Evolutionary conservation across 2,888 invertebrate species (phyloP), one percentile per base, ranked within the genome.

Genomic region (Erebia epiphron): DNA sequence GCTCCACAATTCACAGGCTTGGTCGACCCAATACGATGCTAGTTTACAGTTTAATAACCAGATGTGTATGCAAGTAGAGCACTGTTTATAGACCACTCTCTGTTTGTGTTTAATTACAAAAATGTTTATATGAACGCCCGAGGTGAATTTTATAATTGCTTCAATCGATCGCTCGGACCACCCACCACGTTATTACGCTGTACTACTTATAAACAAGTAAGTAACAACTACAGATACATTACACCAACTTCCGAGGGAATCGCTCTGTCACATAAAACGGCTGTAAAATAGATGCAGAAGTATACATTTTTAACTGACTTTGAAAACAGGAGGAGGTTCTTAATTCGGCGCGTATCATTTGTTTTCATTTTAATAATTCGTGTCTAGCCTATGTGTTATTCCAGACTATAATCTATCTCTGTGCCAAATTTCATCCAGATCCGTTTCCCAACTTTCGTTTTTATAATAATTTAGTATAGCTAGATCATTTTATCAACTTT

Each of bases 101-200:
- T 60, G 54, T 68, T 60, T 64, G 60, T 68, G 71, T 71, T 68
- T 71, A 71, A 68, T 71, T 64, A 72, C 69, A 49, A 57, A 61
- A 65, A 63, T 67, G 63, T 62, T 69, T 69, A 50, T 69, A 52
- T 50, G 35, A 26, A 26, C 43, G 66, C 64, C 58, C 58, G 65
- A 71, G 68, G 66, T 71, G 65, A 63, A 63, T 50, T 35, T 70
- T 41, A 56, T 73, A 69, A 73, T 69, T 68, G 68, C 68, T 63
- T 66, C 41, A 58, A 67, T 69, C 67, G 72, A 72, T 63, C 60
- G 71, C 14, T 13, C 21, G 41, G 71, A 73, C 73, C 73, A 73
- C 73, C 71, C 62, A 66, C 66, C 62, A 66, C 67, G 18, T 43
- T 11, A 21, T 61, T 35, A 9, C 1, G n/a, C 50, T 41, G 57